Base-by-base conservation (phyloP, 2,888 invertebrate genomes). In the Danaus chrysippus region DNA sequence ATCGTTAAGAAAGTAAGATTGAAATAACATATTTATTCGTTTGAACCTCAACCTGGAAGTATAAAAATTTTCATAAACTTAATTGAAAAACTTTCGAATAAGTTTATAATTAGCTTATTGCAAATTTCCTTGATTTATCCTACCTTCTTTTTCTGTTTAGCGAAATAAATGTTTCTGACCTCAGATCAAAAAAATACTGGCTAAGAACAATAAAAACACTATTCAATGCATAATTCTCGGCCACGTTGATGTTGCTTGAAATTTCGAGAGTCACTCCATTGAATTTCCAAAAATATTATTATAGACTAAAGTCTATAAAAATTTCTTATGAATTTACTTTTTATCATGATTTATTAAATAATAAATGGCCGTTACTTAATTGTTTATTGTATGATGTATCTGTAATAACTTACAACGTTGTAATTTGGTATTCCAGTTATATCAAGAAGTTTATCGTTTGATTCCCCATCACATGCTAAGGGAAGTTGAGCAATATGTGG, bases 81-180 rank as follows among this genome's bases (percentile, higher is more conserved):
- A 17, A 12, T 15, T 10, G 2, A 13, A 12, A 12, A 10, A n/a
- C 2, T n/a, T 41, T 23, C 10, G 1, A 17, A 12, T 13, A 15
- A 10, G 54, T 15, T 42, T 9, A 49, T 10, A 52, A 49, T 73
- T 15, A 49, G 5, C 13, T 10, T 15, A 15, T 10, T 8, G 1
- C 76, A 89, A 96, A 96, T 97, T 97, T 0, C 77, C 65, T 76
- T 98, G 98, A 57, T 98, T 96, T 10, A 81, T 86, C 0, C 82
- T 69, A 0, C 91, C 91, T 1, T 93, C 87, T 10, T 76, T 77
- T 0, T 56, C 63, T 86, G 81, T 15, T 92, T 70, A 0, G 57
- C 59, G 69, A 97, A 96, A 71, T 96, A 82, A 0, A 96, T 66
- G 15, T 85, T 84, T 71, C 93, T 85, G 0, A 93, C 92, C 65